Base-by-base conservation (phyloP, 2,113 vertebrate genomes). In the Rattus norvegicus region DNA sequence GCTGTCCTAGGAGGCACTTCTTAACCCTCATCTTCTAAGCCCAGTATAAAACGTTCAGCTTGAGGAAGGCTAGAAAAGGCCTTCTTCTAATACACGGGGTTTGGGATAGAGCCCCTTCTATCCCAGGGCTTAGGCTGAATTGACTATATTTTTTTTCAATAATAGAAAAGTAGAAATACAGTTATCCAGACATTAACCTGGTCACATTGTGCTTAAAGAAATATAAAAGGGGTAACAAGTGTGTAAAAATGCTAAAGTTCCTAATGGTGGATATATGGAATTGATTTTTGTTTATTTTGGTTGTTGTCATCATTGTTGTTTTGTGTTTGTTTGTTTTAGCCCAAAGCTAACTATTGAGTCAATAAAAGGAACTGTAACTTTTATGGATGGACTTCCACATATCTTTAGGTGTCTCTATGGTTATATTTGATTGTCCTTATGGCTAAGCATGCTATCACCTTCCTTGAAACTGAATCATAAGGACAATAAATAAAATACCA, bases 381-480 rank as follows among this genome's bases (percentile, higher is more conserved):
- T 88, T 81, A 36, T 49, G 24, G 1, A 70, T 59, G 69, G 43
- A 4, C 69, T 90, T 75, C 75, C 36, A 36, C 36, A 63, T 80
- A 86, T 73, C 59, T 90, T 36, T 89, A 77, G 16, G 63, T 85
- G 33, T 56, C 49, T 70, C 9, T 61, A 3, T 33, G 52, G 3
- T 86, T 81, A 63, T 2, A 49, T 86, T 95, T 86, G n/a, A 92
- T 47, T 81, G 30, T 65, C 75, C n/a, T 30, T 91, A 56, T 92
- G 54, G 47, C 65, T 69, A n/a, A 94, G 39, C 22, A 28, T 91
- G 59, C 16, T 63, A 56, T 69, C 7, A 26, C n/a, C 28, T 77
- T 93, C 77, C 52, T 90, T 89, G 67, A 80, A 76, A 81, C 59
- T 93, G 88, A 79, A 17, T 83, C 13, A 4, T 39, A 19, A 24